A percentile compares a stretch with the other conserved stretches of the same genome.
Evolutionary conservation across 2,888 invertebrate genomes (phyloP).

Genomic region (Lepas anatifera): DNA sequence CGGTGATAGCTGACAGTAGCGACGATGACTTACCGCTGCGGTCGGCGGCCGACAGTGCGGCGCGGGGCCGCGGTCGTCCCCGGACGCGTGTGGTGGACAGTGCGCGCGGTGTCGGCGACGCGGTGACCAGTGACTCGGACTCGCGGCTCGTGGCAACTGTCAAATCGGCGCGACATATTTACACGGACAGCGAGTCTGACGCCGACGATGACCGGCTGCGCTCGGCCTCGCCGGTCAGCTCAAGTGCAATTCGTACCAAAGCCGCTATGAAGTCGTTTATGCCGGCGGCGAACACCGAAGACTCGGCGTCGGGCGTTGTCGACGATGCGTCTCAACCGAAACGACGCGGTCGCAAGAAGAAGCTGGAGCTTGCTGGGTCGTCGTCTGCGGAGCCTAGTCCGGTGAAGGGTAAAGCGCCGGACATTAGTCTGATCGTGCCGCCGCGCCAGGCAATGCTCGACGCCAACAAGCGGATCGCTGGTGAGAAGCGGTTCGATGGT

Average conservation of each 20-base stretch:
- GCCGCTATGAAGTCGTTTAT: constrained; percentile 75
- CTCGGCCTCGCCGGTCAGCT: neutral
- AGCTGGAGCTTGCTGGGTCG: neutral
- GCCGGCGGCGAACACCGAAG: constrained; percentile 14
- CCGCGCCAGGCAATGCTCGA: constrained; percentile 2
- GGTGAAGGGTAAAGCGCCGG: neutral
- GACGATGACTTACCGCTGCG: neutral
- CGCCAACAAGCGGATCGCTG: constrained; percentile 5
- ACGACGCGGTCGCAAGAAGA: constrained; percentile 2
- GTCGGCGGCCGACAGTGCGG: neutral
- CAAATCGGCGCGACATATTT: neutral
- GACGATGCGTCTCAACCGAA: neutral
- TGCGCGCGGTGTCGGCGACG: neutral
- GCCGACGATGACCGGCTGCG: neutral
- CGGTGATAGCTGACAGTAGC: neutral
- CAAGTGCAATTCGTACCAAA: constrained; percentile 46
- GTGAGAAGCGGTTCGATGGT: neutral
- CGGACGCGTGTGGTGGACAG: neutral
- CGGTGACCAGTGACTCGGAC: neutral
- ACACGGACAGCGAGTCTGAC: neutral
- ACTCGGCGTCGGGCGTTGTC: neutral
- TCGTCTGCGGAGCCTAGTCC: neutral
- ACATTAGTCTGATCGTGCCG: neutral
- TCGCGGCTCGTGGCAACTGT: neutral
- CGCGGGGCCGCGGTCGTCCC: neutral